Conservation (phyloP, 2,113 vertebrate species). For the Macaca nemestrina region DNA sequence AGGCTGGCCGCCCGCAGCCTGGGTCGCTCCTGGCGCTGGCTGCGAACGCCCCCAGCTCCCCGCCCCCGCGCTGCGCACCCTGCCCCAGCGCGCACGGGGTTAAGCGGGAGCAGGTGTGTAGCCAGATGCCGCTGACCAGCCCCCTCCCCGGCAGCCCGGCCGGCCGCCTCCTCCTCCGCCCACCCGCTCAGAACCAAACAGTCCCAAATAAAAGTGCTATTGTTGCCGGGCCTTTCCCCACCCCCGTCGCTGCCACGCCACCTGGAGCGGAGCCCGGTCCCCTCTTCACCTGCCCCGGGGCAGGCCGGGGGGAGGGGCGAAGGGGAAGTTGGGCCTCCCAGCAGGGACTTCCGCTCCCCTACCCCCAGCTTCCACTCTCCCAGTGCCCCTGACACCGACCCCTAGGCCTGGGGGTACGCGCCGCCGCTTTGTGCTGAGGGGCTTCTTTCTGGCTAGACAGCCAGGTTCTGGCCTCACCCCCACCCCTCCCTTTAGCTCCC, state of each 20-base stretch:
- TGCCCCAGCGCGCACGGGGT: slow-evolving; percentile 64
- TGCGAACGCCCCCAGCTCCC: not conserved
- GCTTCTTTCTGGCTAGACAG: not conserved
- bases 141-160: slow-evolving; percentile 44
- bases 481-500: not conserved
- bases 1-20: not conserved
- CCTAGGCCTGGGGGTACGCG: not conserved
- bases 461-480: not conserved
- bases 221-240: slow-evolving; percentile 80
- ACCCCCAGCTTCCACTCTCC: not conserved
- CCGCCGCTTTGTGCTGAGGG: not conserved
- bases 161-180: slow-evolving; percentile 72
- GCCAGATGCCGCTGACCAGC: slow-evolving; percentile 73
- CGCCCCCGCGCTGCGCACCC: not conserved
- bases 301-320: not conserved
- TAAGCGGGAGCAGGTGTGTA: slow-evolving; percentile 79
- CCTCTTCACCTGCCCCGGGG: slow-evolving; percentile 77
- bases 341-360: slow-evolving; percentile 49
- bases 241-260: slow-evolving; percentile 73
- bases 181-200: slow-evolving; percentile 73
- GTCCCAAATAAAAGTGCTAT: slow-evolving; percentile 78
- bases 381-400: not conserved
- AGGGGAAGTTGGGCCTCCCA: slow-evolving; percentile 50
- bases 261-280: slow-evolving; percentile 78
- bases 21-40: not conserved